These are phyloP conservation scores for Enteromius fasciolatus DNA, from an alignment of 2,797 vertebrate species.

Conservation along the genomic window DNA sequence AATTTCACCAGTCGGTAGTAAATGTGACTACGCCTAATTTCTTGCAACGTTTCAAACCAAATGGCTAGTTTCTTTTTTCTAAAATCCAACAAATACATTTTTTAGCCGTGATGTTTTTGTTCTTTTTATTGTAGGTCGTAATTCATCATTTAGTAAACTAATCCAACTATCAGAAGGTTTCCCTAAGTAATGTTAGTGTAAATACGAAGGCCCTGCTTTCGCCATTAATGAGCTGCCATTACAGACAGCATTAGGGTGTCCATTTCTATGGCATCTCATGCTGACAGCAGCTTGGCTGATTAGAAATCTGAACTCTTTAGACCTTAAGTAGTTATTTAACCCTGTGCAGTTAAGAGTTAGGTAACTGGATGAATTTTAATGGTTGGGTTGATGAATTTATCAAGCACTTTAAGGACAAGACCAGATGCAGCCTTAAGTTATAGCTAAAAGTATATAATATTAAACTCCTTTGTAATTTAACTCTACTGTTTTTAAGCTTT, in stretches of 20 bases:
- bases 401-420: background rate
- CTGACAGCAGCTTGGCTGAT: conserved; percentile 33
- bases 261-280: conserved; percentile 8
- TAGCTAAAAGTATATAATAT: background rate
- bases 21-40: background rate
- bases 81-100: background rate
- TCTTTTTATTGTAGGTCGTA: background rate
- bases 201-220: background rate
- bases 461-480: background rate
- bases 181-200: background rate
- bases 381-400: background rate
- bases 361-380: conserved; percentile 3
- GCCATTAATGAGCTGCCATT: background rate
- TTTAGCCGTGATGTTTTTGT: background rate
- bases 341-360: conserved; percentile 18
- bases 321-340: conserved; percentile 12
- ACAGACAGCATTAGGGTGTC: conserved; percentile 2
- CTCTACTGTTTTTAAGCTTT: background rate
- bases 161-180: background rate
- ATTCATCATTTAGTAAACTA: background rate
- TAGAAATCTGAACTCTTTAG: conserved; percentile 21
- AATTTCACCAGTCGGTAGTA: background rate
- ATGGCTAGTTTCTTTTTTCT: background rate
- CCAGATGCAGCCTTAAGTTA: background rate
- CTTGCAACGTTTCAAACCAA: background rate